Base-by-base conservation (phyloP, 2,888 invertebrate genomes). In the Chrysolina haemoptera region DNA sequence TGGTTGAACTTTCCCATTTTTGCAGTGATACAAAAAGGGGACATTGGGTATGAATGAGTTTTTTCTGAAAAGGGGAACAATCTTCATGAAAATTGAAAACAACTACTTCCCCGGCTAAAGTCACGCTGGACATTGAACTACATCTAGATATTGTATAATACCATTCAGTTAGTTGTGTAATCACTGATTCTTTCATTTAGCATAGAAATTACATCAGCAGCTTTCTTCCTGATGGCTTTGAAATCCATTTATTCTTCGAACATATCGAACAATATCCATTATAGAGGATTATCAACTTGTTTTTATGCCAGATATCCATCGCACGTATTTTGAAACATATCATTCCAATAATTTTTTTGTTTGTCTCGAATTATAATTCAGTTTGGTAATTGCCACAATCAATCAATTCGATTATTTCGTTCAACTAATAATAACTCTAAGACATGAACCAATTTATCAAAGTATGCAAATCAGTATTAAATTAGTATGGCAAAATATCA, bases 401-500 rank as follows among this genome's bases (percentile, higher is more conserved):
- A 66, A 66, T 66, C 48, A 66, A 50, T 50, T 50, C 18, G 48
- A 10, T 14, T 65, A 12, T 65, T 65, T 43, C 22, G n/a, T 46
- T 48, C 48, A 12, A 27, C 50, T 59, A 16, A 59, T 59, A 35
- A 59, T 59, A 59, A 59, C 59, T 35, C 16, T 35, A 59, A n/a
- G 59, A 59, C 27, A 59, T 59, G 35, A 59, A 59, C 14, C 65
- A 68, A 69, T 59, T 62, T 35, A 62, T 62, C 48, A 62, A 48
- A 62, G 41, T 69, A 69, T 69, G 68, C 62, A 69, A 69, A 69
- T 69, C 62, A 62, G 10, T 62, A 27, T 46, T 16, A 46, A 67
- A 62, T 65, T 48, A 69, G 27, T 53, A 53, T 69, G 68, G 62
- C 68, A 68, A 55, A 67, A 67, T 67, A 53, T 55, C 53, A 16